Evolutionary conservation across 2,113 vertebrate genomes (phyloP).

Genomic region (Odontophorus gujanensis): DNA sequence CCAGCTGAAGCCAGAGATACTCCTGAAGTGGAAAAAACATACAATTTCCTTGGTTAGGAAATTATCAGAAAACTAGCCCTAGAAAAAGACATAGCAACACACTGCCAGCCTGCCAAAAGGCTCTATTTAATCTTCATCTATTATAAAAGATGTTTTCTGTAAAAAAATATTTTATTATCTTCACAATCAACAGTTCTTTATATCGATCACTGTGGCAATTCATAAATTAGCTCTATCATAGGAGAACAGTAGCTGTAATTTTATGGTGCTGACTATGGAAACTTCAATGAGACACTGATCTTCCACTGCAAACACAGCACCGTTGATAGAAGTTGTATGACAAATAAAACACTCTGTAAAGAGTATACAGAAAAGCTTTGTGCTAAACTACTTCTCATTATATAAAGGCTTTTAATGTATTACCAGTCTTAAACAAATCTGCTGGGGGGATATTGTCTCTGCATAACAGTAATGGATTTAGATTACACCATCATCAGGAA

Average conservation of each 20-base stretch:
- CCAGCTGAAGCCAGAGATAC: not conserved
- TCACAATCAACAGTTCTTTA: not conserved
- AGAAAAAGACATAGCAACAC: not conserved
- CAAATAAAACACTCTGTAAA: not conserved
- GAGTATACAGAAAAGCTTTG: not conserved
- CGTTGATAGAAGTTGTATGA: not conserved
- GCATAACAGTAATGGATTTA: slow-evolving; percentile 19
- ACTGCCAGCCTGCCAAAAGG: not conserved
- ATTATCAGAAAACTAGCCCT: not conserved
- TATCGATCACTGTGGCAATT: not conserved
- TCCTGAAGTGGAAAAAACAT: not conserved
- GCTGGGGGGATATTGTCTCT: not conserved
- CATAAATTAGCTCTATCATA: not conserved
- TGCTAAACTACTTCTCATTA: slow-evolving; percentile 2
- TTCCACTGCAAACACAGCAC: not conserved
- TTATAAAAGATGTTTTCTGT: not conserved
- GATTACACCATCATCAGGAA: not conserved
- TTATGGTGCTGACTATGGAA: not conserved
- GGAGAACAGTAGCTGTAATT: not conserved
- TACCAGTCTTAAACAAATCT: not conserved
- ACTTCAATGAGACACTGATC: not conserved
- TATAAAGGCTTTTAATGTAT: slow-evolving; percentile 41
- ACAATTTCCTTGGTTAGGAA: not conserved
- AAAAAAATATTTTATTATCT: slow-evolving; percentile 58
- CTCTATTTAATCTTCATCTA: not conserved